Conservation (phyloP, 2,113 vertebrate genomes). For the Entomyzon cyanotis region DNA sequence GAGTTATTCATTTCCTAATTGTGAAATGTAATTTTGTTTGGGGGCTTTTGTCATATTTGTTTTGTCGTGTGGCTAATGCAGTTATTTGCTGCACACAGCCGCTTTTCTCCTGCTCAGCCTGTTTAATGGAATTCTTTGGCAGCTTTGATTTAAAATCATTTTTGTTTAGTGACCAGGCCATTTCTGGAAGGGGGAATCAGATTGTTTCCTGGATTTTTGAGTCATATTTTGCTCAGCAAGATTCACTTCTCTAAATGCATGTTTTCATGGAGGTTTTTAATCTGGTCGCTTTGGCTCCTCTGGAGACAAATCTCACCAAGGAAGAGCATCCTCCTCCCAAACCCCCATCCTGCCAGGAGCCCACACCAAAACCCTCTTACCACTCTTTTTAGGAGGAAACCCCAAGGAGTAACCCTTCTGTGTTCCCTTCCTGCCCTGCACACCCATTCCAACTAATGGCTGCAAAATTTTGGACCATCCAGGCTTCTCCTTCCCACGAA, state of each 20-base stretch:
- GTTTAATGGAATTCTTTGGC: constrained; percentile 43
- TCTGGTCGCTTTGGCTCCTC: not conserved
- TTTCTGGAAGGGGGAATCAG: constrained; percentile 26
- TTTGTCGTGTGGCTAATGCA: constrained; percentile 52
- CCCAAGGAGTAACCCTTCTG: not conserved
- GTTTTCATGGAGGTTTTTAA: not conserved
- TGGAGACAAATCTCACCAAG: not conserved
- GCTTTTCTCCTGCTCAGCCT: not conserved
- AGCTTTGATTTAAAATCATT: constrained; percentile 39
- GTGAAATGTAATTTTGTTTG: constrained; percentile 71
- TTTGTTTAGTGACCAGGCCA: constrained; percentile 39
- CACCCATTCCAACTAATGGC: not conserved
- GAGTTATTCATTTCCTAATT: constrained; percentile 70
- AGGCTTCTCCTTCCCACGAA: not conserved
- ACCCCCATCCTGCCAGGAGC: not conserved
- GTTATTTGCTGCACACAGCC: constrained; percentile 1
- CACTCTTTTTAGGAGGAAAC: not conserved
- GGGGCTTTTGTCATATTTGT: constrained; percentile 47
- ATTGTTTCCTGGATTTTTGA: constrained; percentile 20
- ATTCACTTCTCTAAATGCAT: not conserved
- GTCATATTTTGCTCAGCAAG: not conserved
- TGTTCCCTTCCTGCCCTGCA: not conserved
- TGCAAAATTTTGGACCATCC: not conserved
- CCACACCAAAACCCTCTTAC: not conserved
- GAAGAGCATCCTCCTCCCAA: not conserved